Evolutionary conservation across 2,113 vertebrate genomes (phyloP).

Genomic region (Cervus canadensis): DNA sequence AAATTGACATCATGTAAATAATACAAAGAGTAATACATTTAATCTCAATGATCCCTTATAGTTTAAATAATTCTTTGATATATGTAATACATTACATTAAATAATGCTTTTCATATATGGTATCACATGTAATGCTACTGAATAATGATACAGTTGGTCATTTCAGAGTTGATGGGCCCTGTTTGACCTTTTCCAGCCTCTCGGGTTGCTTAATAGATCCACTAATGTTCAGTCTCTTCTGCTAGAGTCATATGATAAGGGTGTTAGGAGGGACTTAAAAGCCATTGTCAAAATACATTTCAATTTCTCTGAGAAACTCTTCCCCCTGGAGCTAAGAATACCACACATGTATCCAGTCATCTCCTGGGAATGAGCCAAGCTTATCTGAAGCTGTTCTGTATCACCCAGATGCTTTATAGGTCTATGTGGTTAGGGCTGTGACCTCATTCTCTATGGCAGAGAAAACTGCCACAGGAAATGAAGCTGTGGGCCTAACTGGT

Average conservation of each 20-base stretch:
- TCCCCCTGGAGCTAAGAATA: conserved; percentile 3
- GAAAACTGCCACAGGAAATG: conserved; percentile 37
- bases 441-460: conserved; percentile 48
- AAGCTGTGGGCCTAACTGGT: conserved; percentile 19
- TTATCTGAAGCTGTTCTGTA: conserved; percentile 33
- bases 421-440: conserved; percentile 35
- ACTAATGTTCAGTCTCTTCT: conserved; percentile 22
- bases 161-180: not conserved
- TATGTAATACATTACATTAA: not conserved
- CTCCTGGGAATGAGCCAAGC: conserved; percentile 28
- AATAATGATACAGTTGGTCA: not conserved
- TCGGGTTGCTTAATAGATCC: conserved; percentile 22
- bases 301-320: conserved; percentile 36
- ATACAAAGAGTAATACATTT: not conserved
- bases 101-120: not conserved
- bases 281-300: conserved; percentile 29
- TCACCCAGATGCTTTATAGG: conserved; percentile 31
- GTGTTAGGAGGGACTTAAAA: conserved; percentile 38
- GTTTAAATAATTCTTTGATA: conserved; percentile 22
- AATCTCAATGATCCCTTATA: not conserved
- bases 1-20: not conserved
- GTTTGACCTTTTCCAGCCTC: conserved; percentile 1
- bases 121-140: not conserved
- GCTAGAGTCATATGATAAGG: conserved; percentile 28
- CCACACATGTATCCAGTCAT: not conserved